These are phyloP conservation scores for Galaxea fascicularis DNA, from an alignment of 92 coral and sea anemone genomes.

Conservation along the genomic window DNA sequence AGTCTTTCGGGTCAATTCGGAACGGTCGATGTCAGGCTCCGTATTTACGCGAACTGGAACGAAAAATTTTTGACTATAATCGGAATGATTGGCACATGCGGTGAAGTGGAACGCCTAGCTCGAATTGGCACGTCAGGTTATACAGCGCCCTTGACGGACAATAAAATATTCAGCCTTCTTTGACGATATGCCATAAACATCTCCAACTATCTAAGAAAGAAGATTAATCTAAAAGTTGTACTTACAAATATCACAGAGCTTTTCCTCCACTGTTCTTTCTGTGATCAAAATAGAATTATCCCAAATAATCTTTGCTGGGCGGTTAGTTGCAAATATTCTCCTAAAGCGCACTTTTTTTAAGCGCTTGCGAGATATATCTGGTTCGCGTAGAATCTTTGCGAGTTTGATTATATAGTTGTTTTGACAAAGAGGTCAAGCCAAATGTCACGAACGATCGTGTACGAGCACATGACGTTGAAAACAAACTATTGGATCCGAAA, in stretches of 20 bases:
- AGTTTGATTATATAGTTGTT: neutral
- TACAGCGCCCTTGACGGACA: no score
- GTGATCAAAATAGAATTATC: neutral
- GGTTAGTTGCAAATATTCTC: neutral
- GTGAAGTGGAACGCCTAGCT: no score
- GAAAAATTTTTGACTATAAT: neutral
- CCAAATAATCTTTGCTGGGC: neutral
- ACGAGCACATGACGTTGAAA: neutral
- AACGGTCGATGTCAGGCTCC: slow-evolving; percentile 11
- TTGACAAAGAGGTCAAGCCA: neutral
- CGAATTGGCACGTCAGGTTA: neutral
- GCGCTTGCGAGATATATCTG: neutral
- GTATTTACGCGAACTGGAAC: neutral
- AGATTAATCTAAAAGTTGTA: neutral
- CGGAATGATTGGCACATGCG: neutral
- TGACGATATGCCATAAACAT: no score
- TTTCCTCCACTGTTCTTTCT: neutral
- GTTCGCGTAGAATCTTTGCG: neutral
- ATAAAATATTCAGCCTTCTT: no score
- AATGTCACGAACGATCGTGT: neutral
- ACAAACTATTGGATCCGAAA: neutral
- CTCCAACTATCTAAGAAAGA: neutral
- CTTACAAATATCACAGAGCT: slow-evolving; percentile 15
- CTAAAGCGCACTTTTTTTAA: neutral
- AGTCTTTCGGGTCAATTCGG: neutral